These are phyloP conservation scores for Anthopleura sola DNA, from an alignment of 64 coral and sea anemone genomes.

Conservation along the genomic window DNA sequence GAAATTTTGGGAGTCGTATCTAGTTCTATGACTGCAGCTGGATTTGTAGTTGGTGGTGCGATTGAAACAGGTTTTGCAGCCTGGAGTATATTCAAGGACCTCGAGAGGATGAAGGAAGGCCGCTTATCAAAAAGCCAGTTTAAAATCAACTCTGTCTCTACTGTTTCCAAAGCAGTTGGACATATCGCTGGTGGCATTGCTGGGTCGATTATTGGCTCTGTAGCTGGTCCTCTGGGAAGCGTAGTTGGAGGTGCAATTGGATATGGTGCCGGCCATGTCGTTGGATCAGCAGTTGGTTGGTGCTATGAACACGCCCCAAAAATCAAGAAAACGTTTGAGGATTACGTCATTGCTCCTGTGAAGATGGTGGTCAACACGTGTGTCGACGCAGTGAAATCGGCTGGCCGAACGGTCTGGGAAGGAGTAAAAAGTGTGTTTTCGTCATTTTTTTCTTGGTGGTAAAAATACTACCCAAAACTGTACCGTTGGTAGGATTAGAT, in stretches of 20 bases:
- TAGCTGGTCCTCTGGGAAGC: neutral
- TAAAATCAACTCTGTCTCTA: neutral
- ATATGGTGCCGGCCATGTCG: neutral
- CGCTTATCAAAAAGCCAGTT: neutral
- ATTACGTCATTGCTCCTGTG: neutral
- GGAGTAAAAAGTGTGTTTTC: neutral
- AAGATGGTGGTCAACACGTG: neutral
- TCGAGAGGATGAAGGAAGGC: neutral
- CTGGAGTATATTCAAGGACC: neutral
- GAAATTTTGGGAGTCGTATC: neutral
- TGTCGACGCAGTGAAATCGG: neutral
- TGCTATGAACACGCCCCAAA: neutral
- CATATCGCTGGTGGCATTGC: neutral
- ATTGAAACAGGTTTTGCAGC: neutral
- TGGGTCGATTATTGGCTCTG: neutral
- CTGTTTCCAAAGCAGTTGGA: neutral
- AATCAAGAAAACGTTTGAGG: neutral
- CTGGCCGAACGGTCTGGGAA: neutral
- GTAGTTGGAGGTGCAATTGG: neutral
- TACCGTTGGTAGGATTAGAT: too few species aligned
- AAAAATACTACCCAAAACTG: too few species aligned
- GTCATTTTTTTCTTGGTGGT: neutral
- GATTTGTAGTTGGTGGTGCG: neutral
- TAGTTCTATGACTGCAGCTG: neutral
- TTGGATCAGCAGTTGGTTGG: neutral